Percentiles rank a stretch among this genome's conserved stretches.
phyloP scores from a whole-genome alignment of 2,797 vertebrate species.

The Semaprochilodus insignis region DNA sequence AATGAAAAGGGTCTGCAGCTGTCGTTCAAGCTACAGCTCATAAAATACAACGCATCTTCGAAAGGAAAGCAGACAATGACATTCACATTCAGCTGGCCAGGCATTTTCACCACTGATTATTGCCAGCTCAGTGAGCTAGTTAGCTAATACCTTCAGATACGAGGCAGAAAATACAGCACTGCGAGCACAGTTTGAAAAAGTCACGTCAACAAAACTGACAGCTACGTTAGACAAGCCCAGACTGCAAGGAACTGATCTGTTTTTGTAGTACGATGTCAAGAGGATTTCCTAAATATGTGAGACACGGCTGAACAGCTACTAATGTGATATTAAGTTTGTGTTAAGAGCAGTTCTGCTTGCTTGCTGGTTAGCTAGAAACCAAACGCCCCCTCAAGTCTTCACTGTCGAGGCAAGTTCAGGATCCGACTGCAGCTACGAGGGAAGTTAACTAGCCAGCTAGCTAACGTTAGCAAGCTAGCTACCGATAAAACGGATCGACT shows the following conservation, averaged over 20 bases:
- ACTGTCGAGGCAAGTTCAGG: slow-evolving; percentile 22
- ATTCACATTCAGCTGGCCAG: not conserved
- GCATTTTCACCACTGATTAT: not conserved
- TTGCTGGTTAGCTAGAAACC: not conserved
- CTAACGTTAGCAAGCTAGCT: not conserved
- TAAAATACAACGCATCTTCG: not conserved
- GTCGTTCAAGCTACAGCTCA: not conserved
- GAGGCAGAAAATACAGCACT: not conserved
- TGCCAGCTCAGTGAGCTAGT: not conserved
- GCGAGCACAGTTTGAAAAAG: not conserved
- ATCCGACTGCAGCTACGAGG: not conserved
- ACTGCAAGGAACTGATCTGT: not conserved
- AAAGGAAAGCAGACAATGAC: not conserved
- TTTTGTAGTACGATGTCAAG: no score
- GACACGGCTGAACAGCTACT: no score
- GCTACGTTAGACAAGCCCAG: no score
- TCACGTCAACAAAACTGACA: not conserved
- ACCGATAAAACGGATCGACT: not conserved
- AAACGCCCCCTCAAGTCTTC: slow-evolving; percentile 40
- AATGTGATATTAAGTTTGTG: not conserved
- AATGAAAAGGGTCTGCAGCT: not conserved
- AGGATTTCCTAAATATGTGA: not conserved
- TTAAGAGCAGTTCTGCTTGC: not conserved
- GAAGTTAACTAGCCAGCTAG: not conserved
- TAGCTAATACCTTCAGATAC: not conserved